Conservation (phyloP, 1,140 invertebrate genomes). For the Medauroidea extradentata region DNA sequence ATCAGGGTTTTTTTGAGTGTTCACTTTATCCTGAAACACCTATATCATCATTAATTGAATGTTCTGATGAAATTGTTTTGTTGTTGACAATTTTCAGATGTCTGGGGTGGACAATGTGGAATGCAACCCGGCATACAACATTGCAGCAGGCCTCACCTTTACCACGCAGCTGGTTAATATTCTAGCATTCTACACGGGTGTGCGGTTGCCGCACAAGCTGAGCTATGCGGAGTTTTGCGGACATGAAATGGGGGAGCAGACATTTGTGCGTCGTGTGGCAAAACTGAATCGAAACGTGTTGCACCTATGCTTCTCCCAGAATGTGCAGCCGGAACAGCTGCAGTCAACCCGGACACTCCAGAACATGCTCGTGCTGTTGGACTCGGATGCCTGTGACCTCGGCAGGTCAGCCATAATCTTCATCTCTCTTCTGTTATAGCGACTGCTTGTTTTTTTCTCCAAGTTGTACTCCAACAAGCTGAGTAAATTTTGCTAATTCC, state of each 20-base stretch:
- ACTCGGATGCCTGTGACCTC: slow-evolving; percentile 59
- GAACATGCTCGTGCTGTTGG: slow-evolving; percentile 67
- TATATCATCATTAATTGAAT: no score
- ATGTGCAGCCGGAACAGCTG: slow-evolving; percentile 57
- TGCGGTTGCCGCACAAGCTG: slow-evolving; percentile 68
- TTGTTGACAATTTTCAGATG: no score
- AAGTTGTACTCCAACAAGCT: no score
- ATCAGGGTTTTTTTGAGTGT: no score
- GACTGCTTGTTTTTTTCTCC: no score
- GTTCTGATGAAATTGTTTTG: no score
- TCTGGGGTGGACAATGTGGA: slow-evolving; percentile 37
- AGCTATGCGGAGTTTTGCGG: slow-evolving; percentile 75
- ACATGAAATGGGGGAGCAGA: slow-evolving; percentile 61
- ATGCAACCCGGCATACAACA: slow-evolving; percentile 64
- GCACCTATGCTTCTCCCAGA: slow-evolving; percentile 75
- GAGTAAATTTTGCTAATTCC: no score
- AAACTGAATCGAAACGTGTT: slow-evolving; percentile 77
- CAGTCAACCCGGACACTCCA: slow-evolving; percentile 66
- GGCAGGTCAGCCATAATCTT: slow-evolving; percentile 51
- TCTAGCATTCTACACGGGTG: slow-evolving; percentile 71
- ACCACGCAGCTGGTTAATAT: slow-evolving; percentile 76
- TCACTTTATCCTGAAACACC: no score
- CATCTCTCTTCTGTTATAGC: no score
- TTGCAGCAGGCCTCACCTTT: slow-evolving; percentile 74
- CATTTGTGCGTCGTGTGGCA: slow-evolving; percentile 69